Percentiles rank a stretch among this genome's conserved stretches.
Evolutionary conservation across 2,888 invertebrate species (phyloP).

Genomic region (Ctena decussata): DNA sequence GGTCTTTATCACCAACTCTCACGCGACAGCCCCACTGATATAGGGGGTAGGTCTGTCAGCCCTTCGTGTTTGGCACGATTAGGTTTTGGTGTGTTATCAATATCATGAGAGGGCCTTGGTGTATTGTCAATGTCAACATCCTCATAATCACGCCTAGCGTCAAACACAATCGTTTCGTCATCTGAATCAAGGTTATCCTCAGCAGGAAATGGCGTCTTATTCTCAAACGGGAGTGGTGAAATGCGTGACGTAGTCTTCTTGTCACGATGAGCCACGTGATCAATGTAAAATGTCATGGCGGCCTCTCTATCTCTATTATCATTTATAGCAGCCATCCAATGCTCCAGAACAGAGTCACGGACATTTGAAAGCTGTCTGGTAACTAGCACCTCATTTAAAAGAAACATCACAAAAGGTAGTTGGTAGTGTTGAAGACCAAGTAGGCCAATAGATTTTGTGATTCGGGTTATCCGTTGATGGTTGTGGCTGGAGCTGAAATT

Average conservation of each 20-base stretch:
- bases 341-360: conserved; percentile 12
- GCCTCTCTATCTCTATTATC: background rate
- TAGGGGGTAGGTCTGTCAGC: background rate
- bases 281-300: background rate
- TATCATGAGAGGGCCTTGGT: background rate
- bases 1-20: background rate
- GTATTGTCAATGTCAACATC: background rate
- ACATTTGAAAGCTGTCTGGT: conserved; percentile 20
- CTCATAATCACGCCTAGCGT: background rate
- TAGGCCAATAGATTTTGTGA: conserved; percentile 39
- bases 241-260: background rate
- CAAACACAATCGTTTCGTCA: background rate
- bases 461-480: conserved; percentile 38
- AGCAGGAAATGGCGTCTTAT: background rate
- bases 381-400: conserved; percentile 37
- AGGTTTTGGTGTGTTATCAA: background rate
- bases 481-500: conserved; percentile 45
- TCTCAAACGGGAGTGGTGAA: too few species aligned
- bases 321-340: conserved; percentile 36
- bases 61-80: background rate
- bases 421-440: conserved; percentile 46
- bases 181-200: background rate
- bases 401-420: conserved; percentile 40
- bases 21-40: background rate
- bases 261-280: background rate